Conservation (phyloP, 1,140 invertebrate species). For the Saccostrea glomerata region DNA sequence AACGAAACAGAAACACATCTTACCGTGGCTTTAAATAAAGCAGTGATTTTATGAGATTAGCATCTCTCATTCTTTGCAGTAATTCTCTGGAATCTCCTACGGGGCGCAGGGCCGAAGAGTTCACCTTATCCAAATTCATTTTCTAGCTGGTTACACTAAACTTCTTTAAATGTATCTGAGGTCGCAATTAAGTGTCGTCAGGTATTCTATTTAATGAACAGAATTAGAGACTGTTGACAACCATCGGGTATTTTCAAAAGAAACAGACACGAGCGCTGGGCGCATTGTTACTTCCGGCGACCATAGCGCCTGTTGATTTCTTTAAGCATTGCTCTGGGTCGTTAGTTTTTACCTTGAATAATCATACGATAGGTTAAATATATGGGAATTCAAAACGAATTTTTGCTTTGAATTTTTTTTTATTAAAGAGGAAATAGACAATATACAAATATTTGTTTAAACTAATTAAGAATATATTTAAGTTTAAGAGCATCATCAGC, state of each 20-base stretch:
- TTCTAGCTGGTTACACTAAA: constrained; percentile 31
- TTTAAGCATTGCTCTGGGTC: not conserved
- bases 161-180: constrained; percentile 36
- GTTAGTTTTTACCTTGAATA: not conserved
- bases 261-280: not conserved
- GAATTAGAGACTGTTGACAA: constrained; percentile 31
- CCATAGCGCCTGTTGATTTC: not conserved
- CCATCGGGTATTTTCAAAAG: not conserved
- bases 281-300: constrained; percentile 3
- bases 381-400: not conserved
- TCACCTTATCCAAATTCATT: constrained; percentile 38
- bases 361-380: constrained; percentile 11
- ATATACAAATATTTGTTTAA: not conserved
- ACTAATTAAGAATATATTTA: too few relatives aligned
- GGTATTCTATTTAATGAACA: constrained; percentile 18
- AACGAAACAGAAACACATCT: constrained; percentile 33
- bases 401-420: not conserved
- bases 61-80: not conserved
- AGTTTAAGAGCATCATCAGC: too few relatives aligned
- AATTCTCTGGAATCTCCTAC: constrained; percentile 30
- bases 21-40: constrained; percentile 28
- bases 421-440: not conserved
- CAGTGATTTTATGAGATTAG: constrained; percentile 35
- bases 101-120: not conserved
- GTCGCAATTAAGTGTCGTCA: constrained; percentile 30